These are phyloP conservation scores for Anarhynchus alexandrinus DNA, from an alignment of 2,113 vertebrate species.

Conservation along the genomic window DNA sequence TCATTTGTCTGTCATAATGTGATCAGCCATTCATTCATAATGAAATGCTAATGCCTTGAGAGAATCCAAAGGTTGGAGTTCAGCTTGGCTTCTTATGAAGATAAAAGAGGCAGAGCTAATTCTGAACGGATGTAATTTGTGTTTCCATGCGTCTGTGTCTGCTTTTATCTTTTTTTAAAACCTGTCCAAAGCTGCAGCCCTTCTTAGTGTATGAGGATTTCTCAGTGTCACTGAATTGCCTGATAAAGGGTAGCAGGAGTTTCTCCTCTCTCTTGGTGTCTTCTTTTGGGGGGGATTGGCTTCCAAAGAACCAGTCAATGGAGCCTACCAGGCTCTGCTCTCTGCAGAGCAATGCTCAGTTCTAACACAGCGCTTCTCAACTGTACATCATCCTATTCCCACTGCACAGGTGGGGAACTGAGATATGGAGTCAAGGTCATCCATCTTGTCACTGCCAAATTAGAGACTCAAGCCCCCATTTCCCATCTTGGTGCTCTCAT, in stretches of 20 bases:
- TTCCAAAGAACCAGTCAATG: neutral
- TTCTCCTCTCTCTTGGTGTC: neutral
- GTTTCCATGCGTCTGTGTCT: neutral
- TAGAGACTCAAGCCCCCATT: neutral
- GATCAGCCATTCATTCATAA: conserved; percentile 25
- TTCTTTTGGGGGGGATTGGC: neutral
- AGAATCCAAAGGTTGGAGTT: conserved; percentile 43
- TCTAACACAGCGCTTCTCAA: neutral
- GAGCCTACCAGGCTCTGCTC: neutral
- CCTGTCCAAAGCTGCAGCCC: neutral
- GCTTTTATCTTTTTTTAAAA: conserved; percentile 46
- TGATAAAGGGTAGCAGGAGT: neutral
- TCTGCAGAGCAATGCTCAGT: neutral
- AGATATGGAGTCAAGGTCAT: neutral
- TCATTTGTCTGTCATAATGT: conserved; percentile 38
- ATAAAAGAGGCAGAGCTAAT: conserved; percentile 60
- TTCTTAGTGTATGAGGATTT: neutral
- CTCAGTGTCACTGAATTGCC: neutral
- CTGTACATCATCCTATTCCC: neutral
- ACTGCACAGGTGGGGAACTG: neutral
- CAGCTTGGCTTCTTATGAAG: conserved; percentile 5
- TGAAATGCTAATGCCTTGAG: conserved; percentile 28
- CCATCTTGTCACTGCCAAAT: neutral
- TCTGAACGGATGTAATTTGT: conserved; percentile 56
- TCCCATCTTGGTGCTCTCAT: neutral